Conservation (phyloP, 2,797 vertebrate genomes). For the Menidia menidia region DNA sequence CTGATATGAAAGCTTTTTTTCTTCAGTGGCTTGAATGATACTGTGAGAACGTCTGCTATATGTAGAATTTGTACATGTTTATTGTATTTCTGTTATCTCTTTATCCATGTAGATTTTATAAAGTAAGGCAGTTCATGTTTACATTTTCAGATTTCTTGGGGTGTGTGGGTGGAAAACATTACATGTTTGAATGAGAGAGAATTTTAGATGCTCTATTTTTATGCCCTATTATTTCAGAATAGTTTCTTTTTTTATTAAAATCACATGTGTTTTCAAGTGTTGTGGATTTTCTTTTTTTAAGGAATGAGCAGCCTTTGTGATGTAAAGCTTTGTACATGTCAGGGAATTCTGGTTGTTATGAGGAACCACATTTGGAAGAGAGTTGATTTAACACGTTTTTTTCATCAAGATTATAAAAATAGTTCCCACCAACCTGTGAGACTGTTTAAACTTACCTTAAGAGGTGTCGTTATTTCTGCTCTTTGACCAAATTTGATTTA, state of each 20-base stretch:
- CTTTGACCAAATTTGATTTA: neutral
- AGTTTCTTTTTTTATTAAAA: conserved; percentile 53
- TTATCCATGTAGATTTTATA: conserved; percentile 61
- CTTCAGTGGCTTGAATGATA: conserved; percentile 69
- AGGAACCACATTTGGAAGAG: conserved; percentile 3
- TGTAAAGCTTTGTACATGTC: too few species aligned
- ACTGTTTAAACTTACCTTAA: neutral
- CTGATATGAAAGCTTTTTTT: conserved; percentile 61
- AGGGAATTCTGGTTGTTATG: too few species aligned
- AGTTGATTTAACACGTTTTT: conserved; percentile 38
- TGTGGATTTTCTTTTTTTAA: neutral
- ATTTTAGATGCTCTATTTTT: neutral
- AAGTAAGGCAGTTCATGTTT: conserved; percentile 55
- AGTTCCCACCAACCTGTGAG: neutral
- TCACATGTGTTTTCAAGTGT: conserved; percentile 4
- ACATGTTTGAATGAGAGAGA: conserved; percentile 12
- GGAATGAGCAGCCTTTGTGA: fast-evolving
- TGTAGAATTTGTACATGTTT: conserved; percentile 63
- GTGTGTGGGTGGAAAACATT: conserved; percentile 34
- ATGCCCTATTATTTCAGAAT: neutral
- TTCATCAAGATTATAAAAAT: conserved; percentile 50
- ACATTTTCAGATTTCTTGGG: conserved; percentile 54
- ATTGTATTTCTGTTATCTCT: conserved; percentile 53
- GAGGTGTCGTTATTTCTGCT: neutral
- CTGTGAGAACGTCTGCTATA: conserved; percentile 73